phyloP scores from a whole-genome alignment of 2,113 vertebrate genomes.

The Notarius quadriscutis region DNA sequence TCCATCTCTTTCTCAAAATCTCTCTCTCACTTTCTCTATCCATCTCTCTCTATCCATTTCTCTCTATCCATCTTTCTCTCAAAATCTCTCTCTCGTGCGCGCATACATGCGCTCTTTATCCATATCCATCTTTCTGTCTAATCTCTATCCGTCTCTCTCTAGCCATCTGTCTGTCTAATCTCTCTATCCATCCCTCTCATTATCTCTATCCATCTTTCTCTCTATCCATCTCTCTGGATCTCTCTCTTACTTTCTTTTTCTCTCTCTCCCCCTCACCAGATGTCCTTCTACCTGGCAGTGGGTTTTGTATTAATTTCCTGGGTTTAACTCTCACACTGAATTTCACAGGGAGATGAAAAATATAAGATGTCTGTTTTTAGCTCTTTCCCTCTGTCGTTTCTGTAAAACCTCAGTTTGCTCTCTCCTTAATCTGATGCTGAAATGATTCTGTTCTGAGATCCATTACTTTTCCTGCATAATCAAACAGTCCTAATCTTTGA shows the following conservation, averaged over 20 bases:
- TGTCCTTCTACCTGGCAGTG: slow-evolving; percentile 44
- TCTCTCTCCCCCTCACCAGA: slow-evolving; percentile 41
- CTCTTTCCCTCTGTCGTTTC: neutral
- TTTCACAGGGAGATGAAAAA: neutral
- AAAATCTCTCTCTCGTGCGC: neutral
- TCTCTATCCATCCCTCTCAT: slow-evolving; percentile 51
- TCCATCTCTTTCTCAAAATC: slow-evolving; percentile 14
- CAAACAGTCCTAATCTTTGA: neutral
- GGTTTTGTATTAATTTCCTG: slow-evolving; percentile 38
- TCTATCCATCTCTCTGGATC: slow-evolving; percentile 50
- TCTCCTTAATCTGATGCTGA: neutral
- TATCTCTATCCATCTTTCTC: neutral
- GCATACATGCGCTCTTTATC: slow-evolving; percentile 47
- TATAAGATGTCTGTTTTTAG: neutral
- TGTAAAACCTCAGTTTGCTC: neutral
- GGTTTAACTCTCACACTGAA: slow-evolving; percentile 36
- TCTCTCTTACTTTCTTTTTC: neutral
- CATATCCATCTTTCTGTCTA: slow-evolving; percentile 49
- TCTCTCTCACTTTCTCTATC: slow-evolving; percentile 46
- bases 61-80: too few species aligned
- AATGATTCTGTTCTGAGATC: neutral
- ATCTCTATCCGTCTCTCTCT: neutral
- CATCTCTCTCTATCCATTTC: slow-evolving; percentile 23
- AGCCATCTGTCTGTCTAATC: neutral
- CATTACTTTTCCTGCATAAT: neutral